Evolutionary conservation across 2,797 vertebrate species (phyloP).

Genomic region (Macropus fuliginosus): DNA sequence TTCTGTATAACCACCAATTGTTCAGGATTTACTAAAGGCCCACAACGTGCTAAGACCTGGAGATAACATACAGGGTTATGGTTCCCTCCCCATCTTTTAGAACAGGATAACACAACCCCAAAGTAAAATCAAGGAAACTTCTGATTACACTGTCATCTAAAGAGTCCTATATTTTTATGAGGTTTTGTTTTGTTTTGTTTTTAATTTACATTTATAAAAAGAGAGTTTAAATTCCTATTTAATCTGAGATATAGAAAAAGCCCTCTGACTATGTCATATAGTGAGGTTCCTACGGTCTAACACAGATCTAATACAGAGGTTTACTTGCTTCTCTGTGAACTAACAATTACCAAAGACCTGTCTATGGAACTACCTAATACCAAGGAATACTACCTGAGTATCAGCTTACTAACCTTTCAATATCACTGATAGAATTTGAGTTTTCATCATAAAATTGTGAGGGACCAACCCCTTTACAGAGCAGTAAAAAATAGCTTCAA

Average conservation of each 20-base stretch:
- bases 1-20: not conserved
- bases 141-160: not conserved
- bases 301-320: not conserved
- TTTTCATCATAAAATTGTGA: slow-evolving; percentile 26
- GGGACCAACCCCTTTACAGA: slow-evolving; percentile 16
- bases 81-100: not conserved
- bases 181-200: not conserved
- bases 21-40: not conserved
- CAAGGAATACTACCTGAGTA: not conserved
- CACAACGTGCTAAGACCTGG: not conserved
- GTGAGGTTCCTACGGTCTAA: not conserved
- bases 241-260: not conserved
- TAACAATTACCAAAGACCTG: not conserved
- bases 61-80: not conserved
- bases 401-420: not conserved
- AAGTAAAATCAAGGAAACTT: not conserved
- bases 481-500: not conserved
- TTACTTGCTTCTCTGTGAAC: slow-evolving; percentile 1
- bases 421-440: slow-evolving; percentile 1
- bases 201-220: not conserved
- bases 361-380: not conserved
- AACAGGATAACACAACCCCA: not conserved
- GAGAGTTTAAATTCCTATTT: not conserved
- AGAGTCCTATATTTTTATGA: not conserved
- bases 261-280: not conserved